Evolutionary conservation across 2,797 vertebrate species (phyloP), one percentile per base, ranked within the genome.

Genomic region (Peromyscus melanophrys): DNA sequence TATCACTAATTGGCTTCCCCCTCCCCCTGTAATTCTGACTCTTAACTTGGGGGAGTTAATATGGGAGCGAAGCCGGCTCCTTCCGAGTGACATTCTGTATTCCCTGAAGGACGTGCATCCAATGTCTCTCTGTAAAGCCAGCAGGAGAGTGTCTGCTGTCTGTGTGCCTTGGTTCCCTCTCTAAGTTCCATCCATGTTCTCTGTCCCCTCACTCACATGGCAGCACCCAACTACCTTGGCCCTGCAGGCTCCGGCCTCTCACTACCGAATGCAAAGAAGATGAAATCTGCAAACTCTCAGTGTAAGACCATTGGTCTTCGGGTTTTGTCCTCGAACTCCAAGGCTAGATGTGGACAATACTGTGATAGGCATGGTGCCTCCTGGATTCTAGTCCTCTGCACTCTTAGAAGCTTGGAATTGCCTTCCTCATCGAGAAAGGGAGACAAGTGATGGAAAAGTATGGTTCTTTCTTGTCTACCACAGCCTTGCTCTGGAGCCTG

Each of bases 31-130:
- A 65, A 92, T 83, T 40, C 4, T 92, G 69, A 89, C 31, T 81
- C 63, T 89, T 86, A 95, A 93, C 11, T 85, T 85, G 37, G 49
- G 76, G n/a, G 67, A 88, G 86, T 75, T 63, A 46, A 57, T 83
- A 67, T 14, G 57, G 25, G 59, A 83, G 63, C 17, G 0, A 89
- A 75, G 63, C 19, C 17, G 52, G 16, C 31, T 96, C 84, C 78
- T 69, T 43, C 43, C 55, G 55, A 67, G n/a, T 80, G 82, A 83
- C 83, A 80, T 77, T 76, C 96, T 80, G 40, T 43, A 34, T 46
- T 83, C 67, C 23, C 0, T 6, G 61, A 90, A 94, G 55, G 77
- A 67, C 21, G 3, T 14, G 8, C 1, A 4, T 49, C 16, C 0
- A 7, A 6, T 76, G 16, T n/a, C 31, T 57, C 61, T 67, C n/a